phyloP scores from a whole-genome alignment of 2,113 vertebrate species.

The Petrocephalus zakoni region DNA sequence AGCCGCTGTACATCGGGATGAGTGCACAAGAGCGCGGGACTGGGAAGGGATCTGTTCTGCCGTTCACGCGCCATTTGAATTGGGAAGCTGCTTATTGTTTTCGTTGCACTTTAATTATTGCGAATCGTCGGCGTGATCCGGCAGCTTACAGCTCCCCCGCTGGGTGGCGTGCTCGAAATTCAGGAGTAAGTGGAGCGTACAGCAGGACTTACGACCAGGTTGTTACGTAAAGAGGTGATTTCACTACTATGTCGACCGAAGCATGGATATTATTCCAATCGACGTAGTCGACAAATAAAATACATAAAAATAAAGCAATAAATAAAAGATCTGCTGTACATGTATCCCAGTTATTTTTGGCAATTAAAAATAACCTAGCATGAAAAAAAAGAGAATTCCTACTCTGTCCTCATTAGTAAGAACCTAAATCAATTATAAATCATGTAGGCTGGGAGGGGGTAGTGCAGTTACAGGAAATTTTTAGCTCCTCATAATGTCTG shows the following conservation, averaged over 20 bases:
- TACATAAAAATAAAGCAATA: too few species aligned
- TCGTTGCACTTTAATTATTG: background rate
- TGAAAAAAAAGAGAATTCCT: slow-evolving; percentile 2
- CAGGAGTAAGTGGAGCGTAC: background rate
- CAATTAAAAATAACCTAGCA: background rate
- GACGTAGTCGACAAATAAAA: background rate
- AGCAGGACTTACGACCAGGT: background rate
- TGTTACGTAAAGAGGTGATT: background rate
- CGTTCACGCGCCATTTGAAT: background rate
- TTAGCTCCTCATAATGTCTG: slow-evolving; percentile 65
- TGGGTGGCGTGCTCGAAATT: background rate
- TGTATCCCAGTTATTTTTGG: background rate
- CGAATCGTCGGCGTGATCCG: background rate
- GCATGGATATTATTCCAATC: background rate
- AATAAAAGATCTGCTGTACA: background rate
- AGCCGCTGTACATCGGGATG: background rate
- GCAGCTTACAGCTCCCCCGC: background rate
- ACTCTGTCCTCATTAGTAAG: slow-evolving; percentile 25
- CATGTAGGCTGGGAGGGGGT: slow-evolving; percentile 39
- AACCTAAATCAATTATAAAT: slow-evolving; percentile 42
- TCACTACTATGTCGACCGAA: background rate
- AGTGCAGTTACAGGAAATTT: slow-evolving; percentile 61
- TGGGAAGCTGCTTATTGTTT: background rate
- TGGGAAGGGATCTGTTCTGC: background rate
- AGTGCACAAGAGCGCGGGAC: background rate